A percentile compares a stretch with the other conserved stretches of the same genome.
phyloP scores from a whole-genome alignment of 2,888 invertebrate genomes.

The Drosophila siamana region DNA sequence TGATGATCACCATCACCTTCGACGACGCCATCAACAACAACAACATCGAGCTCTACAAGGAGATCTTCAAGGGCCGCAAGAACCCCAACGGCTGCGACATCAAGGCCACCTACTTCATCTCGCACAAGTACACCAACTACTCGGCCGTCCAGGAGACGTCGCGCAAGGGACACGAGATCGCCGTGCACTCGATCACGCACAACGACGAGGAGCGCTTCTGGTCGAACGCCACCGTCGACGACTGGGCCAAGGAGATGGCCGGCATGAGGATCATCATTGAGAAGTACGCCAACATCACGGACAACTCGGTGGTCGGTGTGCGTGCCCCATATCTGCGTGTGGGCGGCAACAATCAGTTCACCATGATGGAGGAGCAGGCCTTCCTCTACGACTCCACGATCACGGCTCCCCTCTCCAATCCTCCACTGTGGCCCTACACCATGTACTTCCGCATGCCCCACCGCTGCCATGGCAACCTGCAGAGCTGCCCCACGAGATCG shows the following conservation, averaged over 20 bases:
- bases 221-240: conserved; percentile 96
- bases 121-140: conserved; percentile 97
- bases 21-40: conserved; percentile 98
- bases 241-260: conserved; percentile 98
- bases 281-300: conserved; percentile 95
- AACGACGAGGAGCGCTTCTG: conserved; percentile 96
- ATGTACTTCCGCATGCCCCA: conserved; percentile 99
- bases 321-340: conserved; percentile 95
- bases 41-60: conserved; percentile 96
- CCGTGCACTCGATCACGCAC: conserved; percentile 97
- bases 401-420: conserved; percentile 95
- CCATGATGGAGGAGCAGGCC: conserved; percentile 98
- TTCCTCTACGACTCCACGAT: conserved; percentile 98
- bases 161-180: conserved; percentile 96
- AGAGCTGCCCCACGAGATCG: conserved; percentile 95
- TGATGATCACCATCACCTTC: conserved; percentile 97
- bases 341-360: conserved; percentile 98
- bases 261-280: conserved; percentile 96
- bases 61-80: conserved; percentile 95
- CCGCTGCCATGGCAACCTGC: conserved; percentile 95
- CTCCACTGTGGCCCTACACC: conserved; percentile 98
- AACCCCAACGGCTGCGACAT: conserved; percentile 97
- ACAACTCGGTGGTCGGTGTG: conserved; percentile 96
- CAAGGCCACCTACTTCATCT: conserved; percentile 96
- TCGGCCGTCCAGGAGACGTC: conserved; percentile 96